Percentiles rank a stretch among this genome's conserved stretches.
Evolutionary conservation across 2,797 vertebrate genomes (phyloP).

Genomic region (Babyrousa celebensis): DNA sequence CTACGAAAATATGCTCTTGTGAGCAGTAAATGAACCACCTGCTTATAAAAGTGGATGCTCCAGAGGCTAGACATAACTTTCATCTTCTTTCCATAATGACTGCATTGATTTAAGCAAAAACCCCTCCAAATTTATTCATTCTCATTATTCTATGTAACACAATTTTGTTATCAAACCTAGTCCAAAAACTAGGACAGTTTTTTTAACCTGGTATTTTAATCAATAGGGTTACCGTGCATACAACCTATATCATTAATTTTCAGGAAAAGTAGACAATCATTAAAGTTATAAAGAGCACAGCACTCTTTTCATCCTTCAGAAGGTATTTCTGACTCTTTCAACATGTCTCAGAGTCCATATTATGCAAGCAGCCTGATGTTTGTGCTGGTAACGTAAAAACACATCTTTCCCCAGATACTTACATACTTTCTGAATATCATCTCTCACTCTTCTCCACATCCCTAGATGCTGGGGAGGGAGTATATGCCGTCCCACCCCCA

Average conservation of each 20-base stretch:
- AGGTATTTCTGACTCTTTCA: not conserved
- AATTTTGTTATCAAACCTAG: not conserved
- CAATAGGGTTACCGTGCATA: not conserved
- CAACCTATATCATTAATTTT: not conserved
- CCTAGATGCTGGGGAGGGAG: no score
- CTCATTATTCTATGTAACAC: not conserved
- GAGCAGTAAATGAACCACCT: rapidly evolving
- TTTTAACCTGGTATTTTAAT: not conserved
- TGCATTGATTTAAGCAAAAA: not conserved
- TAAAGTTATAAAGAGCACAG: not conserved
- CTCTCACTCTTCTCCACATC: not conserved
- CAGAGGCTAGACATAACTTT: no score
- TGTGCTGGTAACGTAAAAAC: not conserved
- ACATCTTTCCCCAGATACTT: not conserved
- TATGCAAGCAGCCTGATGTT: not conserved
- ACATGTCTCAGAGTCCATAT: not conserved
- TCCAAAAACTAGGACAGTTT: not conserved
- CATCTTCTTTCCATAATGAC: not conserved
- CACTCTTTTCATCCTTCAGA: not conserved
- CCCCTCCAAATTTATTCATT: not conserved
- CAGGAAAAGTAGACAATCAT: not conserved
- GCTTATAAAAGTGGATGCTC: not conserved
- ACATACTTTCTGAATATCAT: not conserved
- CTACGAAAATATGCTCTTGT: rapidly evolving
- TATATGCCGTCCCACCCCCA: no score